Evolutionary conservation across 2,888 invertebrate genomes (phyloP).

Genomic region (Xanthia togata): DNA sequence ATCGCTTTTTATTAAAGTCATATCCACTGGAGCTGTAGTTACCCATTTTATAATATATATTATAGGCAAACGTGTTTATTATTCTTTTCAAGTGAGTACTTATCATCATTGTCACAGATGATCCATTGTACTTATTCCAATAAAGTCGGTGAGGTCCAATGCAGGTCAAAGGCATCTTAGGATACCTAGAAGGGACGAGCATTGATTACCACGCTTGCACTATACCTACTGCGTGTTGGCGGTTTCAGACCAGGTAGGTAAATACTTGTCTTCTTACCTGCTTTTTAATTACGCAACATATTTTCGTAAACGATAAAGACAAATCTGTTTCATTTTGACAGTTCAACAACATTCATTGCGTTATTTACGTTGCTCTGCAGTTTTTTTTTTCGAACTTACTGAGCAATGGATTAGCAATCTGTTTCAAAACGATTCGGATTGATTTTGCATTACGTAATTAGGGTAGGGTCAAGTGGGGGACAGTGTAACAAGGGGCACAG

Average conservation of each 20-base stretch:
- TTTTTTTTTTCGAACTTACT: too few species aligned
- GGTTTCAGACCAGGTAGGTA: background rate
- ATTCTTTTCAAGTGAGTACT: conserved; percentile 6
- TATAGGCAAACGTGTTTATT: background rate
- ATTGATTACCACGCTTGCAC: background rate
- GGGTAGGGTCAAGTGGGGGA: too few species aligned
- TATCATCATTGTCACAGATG: background rate
- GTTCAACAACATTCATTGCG: too few species aligned
- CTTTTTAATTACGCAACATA: too few species aligned
- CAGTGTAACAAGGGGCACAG: too few species aligned
- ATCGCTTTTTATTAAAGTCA: conserved; percentile 68
- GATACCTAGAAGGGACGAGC: background rate
- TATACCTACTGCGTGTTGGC: background rate
- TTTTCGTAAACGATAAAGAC: too few species aligned
- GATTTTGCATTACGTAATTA: too few species aligned
- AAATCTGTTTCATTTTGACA: too few species aligned
- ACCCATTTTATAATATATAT: background rate
- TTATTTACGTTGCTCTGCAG: too few species aligned
- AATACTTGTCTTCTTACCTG: too few species aligned
- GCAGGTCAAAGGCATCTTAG: background rate
- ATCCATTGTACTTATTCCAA: conserved; percentile 27
- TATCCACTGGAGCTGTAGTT: background rate
- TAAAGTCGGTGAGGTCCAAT: conserved; percentile 4
- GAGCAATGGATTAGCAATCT: too few species aligned
- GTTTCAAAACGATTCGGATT: too few species aligned